Base-by-base conservation (phyloP, 2,888 invertebrate genomes). In the Allacma fusca region DNA sequence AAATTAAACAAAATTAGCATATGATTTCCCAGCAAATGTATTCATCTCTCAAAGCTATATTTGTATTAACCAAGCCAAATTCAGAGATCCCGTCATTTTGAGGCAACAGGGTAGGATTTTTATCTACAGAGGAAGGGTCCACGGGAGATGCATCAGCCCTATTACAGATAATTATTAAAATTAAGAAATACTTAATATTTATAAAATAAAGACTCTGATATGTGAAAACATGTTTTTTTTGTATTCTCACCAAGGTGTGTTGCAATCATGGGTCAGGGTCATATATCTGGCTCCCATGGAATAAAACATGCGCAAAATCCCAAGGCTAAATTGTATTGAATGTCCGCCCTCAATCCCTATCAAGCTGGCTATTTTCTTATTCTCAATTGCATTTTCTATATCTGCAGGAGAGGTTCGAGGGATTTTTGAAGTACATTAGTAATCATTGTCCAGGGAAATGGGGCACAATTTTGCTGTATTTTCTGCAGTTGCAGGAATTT, bases 301-400 rank as follows among this genome's bases (percentile, higher is more conserved):
- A 87, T 96, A 95, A 87, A 95, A 93, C 84, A 94, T 94, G 80
- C 96, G 90, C 79, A 97, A 89, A 74, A 95, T 94, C 21, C 93
- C 95, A 84, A 96, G 88, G 68, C 95, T 96, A 85, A 94, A 95
- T 83, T 95, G 95, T 73, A 97, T 91, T 29, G 94, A 92, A 87
- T 97, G 96, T 12, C 96, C 97, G 50, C 96, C 96, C 88, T 96
- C 96, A 65, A 97, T 92, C 28, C 95, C 96, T 44, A 91, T 89
- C 82, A 91, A 85, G 84, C 90, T 90, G 0, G 88, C 90, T 62
- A 91, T 89, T 85, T 89, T 89, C 16, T 88, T 87, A 16, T 86
- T 85, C 7, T 85, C 85, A 80, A 88, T 88, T 0, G 89, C 88
- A 23, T 87, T 85, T 77, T 86, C 82, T 72, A 89, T 89, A 72